A percentile compares a stretch with the other conserved stretches of the same genome.
Evolutionary conservation across 2,113 vertebrate genomes (phyloP).

Genomic region (Taurulus bubalis): DNA sequence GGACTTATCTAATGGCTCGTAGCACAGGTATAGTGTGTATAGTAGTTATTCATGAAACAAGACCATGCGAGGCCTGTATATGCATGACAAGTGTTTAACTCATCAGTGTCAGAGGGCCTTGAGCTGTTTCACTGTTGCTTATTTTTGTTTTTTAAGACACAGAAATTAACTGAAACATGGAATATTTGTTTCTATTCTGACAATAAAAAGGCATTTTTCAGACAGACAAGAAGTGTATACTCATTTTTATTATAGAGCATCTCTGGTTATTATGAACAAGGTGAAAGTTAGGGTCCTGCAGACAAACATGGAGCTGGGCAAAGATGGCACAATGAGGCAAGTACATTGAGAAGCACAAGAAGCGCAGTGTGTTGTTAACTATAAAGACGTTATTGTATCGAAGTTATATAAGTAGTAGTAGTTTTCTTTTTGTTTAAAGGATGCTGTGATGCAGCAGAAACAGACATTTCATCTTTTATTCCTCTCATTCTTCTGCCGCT

Average conservation of each 20-base stretch:
- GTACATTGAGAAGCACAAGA: not conserved
- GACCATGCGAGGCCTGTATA: not conserved
- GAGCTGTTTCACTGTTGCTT: not conserved
- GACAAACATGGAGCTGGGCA: no score
- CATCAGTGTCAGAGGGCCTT: not conserved
- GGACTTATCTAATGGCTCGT: slow-evolving; percentile 28
- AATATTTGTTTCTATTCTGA: no score
- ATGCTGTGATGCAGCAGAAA: not conserved
- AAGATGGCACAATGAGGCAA: not conserved
- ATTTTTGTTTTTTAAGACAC: no score
- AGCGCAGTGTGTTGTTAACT: not conserved
- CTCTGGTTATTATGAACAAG: not conserved
- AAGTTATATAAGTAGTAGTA: not conserved
- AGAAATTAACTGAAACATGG: no score
- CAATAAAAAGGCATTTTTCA: not conserved
- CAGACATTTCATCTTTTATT: not conserved
- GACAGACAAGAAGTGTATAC: not conserved
- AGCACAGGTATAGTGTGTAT: not conserved
- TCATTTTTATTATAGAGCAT: not conserved
- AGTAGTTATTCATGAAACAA: slow-evolving; percentile 22
- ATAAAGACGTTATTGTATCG: not conserved
- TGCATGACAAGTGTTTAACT: slow-evolving; percentile 1
- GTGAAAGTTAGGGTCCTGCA: not conserved
- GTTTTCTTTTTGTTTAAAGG: no score
- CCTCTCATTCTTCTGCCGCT: not conserved